Percentiles rank a stretch among this genome's conserved stretches.
phyloP scores from a whole-genome alignment of 1,140 invertebrate species.

The Papilio glaucus region DNA sequence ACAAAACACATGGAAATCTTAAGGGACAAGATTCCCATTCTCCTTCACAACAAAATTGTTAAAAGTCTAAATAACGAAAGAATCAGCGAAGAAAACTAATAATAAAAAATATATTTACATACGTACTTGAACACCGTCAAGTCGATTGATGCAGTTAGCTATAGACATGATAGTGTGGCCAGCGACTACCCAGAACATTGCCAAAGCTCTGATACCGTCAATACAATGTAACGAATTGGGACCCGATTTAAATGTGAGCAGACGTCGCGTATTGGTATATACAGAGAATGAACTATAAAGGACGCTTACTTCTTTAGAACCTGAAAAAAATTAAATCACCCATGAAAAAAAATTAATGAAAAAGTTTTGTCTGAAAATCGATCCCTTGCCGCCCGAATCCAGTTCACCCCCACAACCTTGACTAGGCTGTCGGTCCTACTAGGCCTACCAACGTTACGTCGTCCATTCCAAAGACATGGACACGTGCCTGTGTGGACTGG shows the following conservation, averaged over 20 bases:
- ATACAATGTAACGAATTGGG: slow-evolving; percentile 75
- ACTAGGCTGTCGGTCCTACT: too few relatives aligned
- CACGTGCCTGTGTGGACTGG: too few relatives aligned
- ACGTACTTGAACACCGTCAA: slow-evolving; percentile 50
- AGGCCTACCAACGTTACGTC: too few relatives aligned
- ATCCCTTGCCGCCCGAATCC: too few relatives aligned
- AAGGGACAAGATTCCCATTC: too few relatives aligned
- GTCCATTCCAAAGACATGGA: too few relatives aligned
- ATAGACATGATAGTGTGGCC: slow-evolving; percentile 48
- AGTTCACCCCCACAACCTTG: too few relatives aligned
- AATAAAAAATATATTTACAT: not conserved
- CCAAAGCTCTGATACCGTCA: slow-evolving; percentile 84
- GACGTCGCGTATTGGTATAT: slow-evolving; percentile 61
- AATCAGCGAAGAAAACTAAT: not conserved
- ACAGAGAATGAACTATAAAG: slow-evolving; percentile 59
- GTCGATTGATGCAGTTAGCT: slow-evolving; percentile 49
- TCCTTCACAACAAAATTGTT: too few relatives aligned
- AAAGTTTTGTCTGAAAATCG: too few relatives aligned
- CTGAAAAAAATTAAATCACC: slow-evolving; percentile 46
- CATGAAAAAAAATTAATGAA: not conserved
- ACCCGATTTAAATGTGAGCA: slow-evolving; percentile 52
- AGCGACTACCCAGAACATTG: slow-evolving; percentile 87
- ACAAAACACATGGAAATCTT: too few relatives aligned
- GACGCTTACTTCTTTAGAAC: slow-evolving; percentile 49
- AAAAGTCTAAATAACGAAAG: not conserved